These are phyloP conservation scores for Philaethria dido DNA, from an alignment of 2,888 invertebrate species.

Conservation along the genomic window DNA sequence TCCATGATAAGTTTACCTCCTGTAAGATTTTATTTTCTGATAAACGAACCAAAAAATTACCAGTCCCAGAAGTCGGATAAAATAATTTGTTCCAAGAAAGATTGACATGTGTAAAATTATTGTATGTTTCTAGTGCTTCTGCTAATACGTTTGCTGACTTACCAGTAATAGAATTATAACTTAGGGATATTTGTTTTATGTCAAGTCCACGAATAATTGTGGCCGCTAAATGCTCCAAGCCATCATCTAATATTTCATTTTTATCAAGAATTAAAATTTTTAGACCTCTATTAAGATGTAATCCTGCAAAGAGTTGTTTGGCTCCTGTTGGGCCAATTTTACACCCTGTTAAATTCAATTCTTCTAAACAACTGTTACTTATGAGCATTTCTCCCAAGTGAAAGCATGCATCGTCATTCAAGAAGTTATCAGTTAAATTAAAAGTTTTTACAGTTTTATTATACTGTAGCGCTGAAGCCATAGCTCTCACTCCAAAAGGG, in stretches of 20 bases:
- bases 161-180: constrained; percentile 59
- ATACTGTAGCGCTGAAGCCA: constrained; percentile 59
- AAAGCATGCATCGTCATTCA: constrained; percentile 63
- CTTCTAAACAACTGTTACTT: constrained; percentile 54
- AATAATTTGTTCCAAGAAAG: constrained; percentile 66
- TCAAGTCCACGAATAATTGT: constrained; percentile 54
- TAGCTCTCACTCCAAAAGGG: constrained; percentile 62
- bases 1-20: constrained; percentile 66
- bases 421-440: constrained; percentile 64
- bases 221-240: constrained; percentile 53
- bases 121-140: constrained; percentile 59
- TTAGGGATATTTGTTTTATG: constrained; percentile 57
- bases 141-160: constrained; percentile 53
- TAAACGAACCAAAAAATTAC: constrained; percentile 52
- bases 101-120: constrained; percentile 58
- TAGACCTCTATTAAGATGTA: constrained; percentile 54
- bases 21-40: constrained; percentile 54
- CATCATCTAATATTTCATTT: constrained; percentile 60
- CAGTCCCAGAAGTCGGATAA: constrained; percentile 50
- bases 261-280: constrained; percentile 55
- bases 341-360: constrained; percentile 66
- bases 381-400: constrained; percentile 67
- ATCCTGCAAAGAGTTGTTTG: constrained; percentile 49
- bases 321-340: constrained; percentile 61
- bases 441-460: constrained; percentile 60